Percentiles rank a stretch among this genome's conserved stretches.
Evolutionary conservation across 2,888 invertebrate species (phyloP).

Genomic region (Anodontia alba): DNA sequence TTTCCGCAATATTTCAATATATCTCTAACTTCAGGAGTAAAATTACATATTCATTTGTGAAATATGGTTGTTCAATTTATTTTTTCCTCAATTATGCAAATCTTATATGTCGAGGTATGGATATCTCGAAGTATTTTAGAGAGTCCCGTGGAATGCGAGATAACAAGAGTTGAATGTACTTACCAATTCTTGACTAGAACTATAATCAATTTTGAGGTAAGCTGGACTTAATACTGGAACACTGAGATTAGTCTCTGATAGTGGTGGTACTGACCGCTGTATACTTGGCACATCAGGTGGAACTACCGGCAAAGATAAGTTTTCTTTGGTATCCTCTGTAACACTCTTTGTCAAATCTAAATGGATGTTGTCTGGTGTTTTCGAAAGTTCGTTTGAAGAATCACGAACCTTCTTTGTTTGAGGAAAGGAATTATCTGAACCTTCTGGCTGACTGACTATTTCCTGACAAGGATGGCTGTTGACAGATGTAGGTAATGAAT

Average conservation of each 20-base stretch:
- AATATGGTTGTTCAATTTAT: no score
- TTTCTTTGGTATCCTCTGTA: background rate
- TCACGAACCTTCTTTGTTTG: background rate
- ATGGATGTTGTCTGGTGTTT: background rate
- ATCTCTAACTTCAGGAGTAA: no score
- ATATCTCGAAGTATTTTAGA: no score
- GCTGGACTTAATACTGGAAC: constrained; percentile 74
- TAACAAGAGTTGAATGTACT: no score
- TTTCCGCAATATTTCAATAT: no score
- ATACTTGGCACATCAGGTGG: constrained; percentile 40
- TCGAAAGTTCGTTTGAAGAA: background rate
- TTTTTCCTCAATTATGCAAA: no score
- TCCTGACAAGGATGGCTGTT: background rate
- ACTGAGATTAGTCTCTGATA: constrained; percentile 71
- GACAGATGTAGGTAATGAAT: background rate
- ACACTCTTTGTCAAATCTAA: background rate
- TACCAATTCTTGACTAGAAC: background rate
- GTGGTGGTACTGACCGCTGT: constrained; percentile 56
- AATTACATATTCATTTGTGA: no score
- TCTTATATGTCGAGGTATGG: no score
- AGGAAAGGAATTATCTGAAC: background rate
- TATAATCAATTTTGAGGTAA: constrained; percentile 67
- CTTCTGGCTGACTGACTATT: background rate
- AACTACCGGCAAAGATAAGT: no score
- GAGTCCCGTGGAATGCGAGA: no score